Evolutionary conservation across 2,113 vertebrate genomes (phyloP).

Genomic region (Corythaixoides concolor): DNA sequence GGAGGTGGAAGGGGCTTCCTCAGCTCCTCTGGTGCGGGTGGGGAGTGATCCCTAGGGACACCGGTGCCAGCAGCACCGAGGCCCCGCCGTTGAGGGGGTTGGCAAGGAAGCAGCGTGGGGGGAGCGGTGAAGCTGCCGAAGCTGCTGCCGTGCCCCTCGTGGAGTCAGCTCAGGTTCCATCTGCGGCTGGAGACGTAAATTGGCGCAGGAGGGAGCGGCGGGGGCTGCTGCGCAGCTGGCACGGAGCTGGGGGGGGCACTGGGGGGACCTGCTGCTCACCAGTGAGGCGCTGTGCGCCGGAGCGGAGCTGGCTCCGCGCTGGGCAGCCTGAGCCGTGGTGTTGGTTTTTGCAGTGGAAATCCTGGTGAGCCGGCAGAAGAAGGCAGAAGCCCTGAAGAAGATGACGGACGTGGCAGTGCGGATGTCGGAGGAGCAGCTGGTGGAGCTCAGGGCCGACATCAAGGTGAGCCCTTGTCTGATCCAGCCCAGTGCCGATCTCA

Average conservation of each 20-base stretch:
- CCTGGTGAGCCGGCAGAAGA: constrained; percentile 87
- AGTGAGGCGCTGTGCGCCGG: not conserved
- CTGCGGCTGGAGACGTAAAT: too few species aligned
- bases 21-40: rapidly evolving
- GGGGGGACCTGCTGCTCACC: not conserved
- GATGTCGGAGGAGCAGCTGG: constrained; percentile 92
- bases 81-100: not conserved
- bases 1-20: not conserved
- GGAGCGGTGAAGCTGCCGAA: not conserved
- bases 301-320: too few species aligned
- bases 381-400: constrained; percentile 86
- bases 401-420: constrained; percentile 87
- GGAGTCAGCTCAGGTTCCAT: not conserved
- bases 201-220: rapidly evolving
- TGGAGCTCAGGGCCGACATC: constrained; percentile 92
- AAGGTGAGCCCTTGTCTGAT: constrained; percentile 74
- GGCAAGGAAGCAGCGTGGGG: not conserved
- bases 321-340: not conserved
- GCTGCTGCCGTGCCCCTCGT: rapidly evolving
- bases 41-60: rapidly evolving
- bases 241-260: rapidly evolving
- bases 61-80: rapidly evolving
- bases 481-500: not conserved
- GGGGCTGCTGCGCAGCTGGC: not conserved
- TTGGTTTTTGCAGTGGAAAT: constrained; percentile 79